phyloP scores from a whole-genome alignment of 2,888 invertebrate genomes.

The Drosophila anceps region DNA sequence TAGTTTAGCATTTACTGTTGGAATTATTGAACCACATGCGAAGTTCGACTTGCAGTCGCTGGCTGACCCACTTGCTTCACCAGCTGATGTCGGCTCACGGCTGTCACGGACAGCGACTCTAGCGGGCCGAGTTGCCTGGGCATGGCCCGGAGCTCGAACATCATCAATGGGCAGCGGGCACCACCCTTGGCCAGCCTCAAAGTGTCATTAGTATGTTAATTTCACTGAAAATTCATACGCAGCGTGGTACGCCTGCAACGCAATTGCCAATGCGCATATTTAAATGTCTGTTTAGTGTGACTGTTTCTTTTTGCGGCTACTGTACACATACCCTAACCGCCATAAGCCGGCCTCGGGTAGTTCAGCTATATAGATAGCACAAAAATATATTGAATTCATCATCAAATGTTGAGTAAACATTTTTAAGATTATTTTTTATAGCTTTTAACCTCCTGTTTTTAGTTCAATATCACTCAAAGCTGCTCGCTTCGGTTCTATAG shows the following conservation, averaged over 20 bases:
- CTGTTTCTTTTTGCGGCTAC: slow-evolving; percentile 18
- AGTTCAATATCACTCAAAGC: neutral
- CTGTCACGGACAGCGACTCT: slow-evolving; percentile 9
- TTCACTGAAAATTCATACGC: slow-evolving; percentile 69
- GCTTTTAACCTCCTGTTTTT: neutral
- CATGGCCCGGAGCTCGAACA: slow-evolving; percentile 39
- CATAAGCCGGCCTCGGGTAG: neutral
- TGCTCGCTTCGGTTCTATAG: too few species aligned
- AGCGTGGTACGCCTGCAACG: slow-evolving; percentile 67
- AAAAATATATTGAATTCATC: neutral
- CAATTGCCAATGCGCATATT: slow-evolving; percentile 69
- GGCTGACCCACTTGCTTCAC: slow-evolving; percentile 60
- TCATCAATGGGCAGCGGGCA: slow-evolving; percentile 51
- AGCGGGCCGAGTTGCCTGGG: slow-evolving; percentile 11
- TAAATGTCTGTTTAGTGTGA: slow-evolving; percentile 56
- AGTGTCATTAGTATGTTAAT: slow-evolving; percentile 69
- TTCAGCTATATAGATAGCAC: neutral
- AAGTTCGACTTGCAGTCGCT: slow-evolving; percentile 63
- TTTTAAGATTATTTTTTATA: neutral
- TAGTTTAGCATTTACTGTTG: slow-evolving; percentile 77
- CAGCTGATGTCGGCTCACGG: slow-evolving; percentile 43
- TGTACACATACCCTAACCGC: slow-evolving; percentile 34
- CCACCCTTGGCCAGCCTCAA: slow-evolving; percentile 55
- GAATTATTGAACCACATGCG: slow-evolving; percentile 74
- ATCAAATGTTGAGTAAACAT: neutral